Evolutionary conservation across 2,113 vertebrate species (phyloP).

Genomic region (Helogale parvula): DNA sequence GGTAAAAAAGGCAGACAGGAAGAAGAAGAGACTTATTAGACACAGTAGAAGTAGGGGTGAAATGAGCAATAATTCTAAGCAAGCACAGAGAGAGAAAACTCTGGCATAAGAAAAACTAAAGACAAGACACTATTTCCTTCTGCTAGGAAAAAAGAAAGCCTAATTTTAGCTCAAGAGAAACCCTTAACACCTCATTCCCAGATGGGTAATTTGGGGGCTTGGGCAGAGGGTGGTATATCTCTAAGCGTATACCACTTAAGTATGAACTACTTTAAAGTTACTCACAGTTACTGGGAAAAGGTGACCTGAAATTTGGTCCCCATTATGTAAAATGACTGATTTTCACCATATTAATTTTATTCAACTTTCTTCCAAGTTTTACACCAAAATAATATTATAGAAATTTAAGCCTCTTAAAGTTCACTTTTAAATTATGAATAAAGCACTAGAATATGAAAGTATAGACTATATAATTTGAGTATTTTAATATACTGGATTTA

Average conservation of each 20-base stretch:
- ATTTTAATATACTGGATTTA: not conserved
- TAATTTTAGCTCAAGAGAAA: not conserved
- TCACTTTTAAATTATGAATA: not conserved
- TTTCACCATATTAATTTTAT: not conserved
- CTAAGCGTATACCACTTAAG: not conserved
- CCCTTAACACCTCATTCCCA: not conserved
- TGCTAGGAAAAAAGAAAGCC: not conserved
- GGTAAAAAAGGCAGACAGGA: not conserved
- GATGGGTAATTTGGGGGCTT: not conserved
- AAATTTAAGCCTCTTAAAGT: not conserved
- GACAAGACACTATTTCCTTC: not conserved
- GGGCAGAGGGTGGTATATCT: not conserved
- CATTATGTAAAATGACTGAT: not conserved
- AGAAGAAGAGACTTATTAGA: not conserved
- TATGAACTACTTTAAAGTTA: not conserved
- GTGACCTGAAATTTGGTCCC: not conserved
- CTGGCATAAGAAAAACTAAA: not conserved
- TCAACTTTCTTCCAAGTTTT: slow-evolving; percentile 23
- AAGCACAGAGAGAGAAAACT: not conserved
- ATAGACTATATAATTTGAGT: not conserved
- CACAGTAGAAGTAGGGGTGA: not conserved
- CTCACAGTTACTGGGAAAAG: not conserved
- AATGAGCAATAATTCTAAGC: not conserved
- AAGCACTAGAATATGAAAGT: slow-evolving; percentile 1
- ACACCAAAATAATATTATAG: not conserved